These are phyloP conservation scores for Sphaerodactylus townsendi DNA, from an alignment of 2,113 vertebrate genomes.

Conservation along the genomic window DNA sequence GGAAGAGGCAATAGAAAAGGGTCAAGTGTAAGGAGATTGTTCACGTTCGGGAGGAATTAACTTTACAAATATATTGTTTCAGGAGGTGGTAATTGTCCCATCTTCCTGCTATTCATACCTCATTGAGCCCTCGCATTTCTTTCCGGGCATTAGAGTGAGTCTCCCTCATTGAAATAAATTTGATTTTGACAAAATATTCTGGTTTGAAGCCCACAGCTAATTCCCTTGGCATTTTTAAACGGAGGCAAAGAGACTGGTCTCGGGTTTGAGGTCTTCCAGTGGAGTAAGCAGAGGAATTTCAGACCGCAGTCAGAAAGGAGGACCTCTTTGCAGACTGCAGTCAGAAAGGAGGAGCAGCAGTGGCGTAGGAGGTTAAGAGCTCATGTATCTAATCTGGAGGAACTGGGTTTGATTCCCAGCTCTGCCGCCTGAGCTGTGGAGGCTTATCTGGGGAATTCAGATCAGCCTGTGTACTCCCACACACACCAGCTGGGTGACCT, in stretches of 20 bases:
- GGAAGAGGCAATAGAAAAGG: constrained; percentile 84
- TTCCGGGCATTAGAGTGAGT: constrained; percentile 78
- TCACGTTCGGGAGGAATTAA: constrained; percentile 87
- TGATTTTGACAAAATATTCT: constrained; percentile 81
- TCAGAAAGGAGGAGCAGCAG: no score
- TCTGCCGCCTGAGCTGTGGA: no score
- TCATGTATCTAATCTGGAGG: no score
- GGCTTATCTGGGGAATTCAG: no score
- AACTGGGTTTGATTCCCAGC: no score
- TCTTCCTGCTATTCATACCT: constrained; percentile 92
- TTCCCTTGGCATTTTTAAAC: constrained; percentile 60
- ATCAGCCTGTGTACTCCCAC: no score
- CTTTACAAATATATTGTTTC: constrained; percentile 96
- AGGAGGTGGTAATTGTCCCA: constrained; percentile 90
- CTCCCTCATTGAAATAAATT: constrained; percentile 79
- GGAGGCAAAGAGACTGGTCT: constrained; percentile 26
- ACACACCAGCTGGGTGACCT: no score
- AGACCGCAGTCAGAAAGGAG: not conserved
- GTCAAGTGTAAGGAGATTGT: constrained; percentile 87
- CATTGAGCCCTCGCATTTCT: constrained; percentile 90
- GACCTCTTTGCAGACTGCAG: not conserved
- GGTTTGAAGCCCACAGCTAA: constrained; percentile 72
- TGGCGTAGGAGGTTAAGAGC: no score
- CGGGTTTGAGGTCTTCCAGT: not conserved
- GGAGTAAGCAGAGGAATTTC: not conserved